Evolutionary conservation across 2,113 vertebrate genomes (phyloP).

Genomic region (Catagonus wagneri): DNA sequence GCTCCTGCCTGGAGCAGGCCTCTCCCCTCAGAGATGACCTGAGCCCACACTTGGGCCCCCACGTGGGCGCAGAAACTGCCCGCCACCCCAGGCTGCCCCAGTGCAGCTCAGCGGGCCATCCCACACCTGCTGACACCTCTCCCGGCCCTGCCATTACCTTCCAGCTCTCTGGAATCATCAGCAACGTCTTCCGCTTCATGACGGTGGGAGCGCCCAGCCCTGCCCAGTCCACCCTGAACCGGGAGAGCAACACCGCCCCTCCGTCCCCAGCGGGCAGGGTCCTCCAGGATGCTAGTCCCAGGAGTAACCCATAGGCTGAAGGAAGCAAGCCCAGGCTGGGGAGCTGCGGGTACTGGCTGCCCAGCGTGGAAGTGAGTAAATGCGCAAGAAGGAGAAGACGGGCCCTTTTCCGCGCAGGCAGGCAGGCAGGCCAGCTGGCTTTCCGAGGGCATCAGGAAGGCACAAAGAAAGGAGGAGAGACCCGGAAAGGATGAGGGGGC

Average conservation of each 20-base stretch:
- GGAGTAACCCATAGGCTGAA: background rate
- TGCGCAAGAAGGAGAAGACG: background rate
- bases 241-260: too few species aligned
- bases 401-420: background rate
- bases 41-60: background rate
- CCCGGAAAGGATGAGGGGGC: background rate
- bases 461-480: background rate
- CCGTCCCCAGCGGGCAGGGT: too few species aligned
- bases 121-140: background rate
- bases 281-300: background rate
- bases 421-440: background rate
- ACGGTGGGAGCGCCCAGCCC: accelerated
- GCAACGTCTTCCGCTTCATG: conserved; percentile 66
- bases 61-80: background rate
- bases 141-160: conserved; percentile 55
- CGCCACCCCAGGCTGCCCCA: background rate
- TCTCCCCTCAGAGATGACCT: background rate
- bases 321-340: background rate
- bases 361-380: background rate
- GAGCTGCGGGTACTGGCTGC: background rate
- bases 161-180: background rate
- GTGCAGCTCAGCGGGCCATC: background rate
- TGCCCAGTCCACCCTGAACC: background rate
- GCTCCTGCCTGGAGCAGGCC: background rate
- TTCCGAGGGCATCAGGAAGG: background rate